A percentile compares a stretch with the other conserved stretches of the same genome.
phyloP scores from a whole-genome alignment of 2,888 invertebrate genomes.

The Tipula vernalis region DNA sequence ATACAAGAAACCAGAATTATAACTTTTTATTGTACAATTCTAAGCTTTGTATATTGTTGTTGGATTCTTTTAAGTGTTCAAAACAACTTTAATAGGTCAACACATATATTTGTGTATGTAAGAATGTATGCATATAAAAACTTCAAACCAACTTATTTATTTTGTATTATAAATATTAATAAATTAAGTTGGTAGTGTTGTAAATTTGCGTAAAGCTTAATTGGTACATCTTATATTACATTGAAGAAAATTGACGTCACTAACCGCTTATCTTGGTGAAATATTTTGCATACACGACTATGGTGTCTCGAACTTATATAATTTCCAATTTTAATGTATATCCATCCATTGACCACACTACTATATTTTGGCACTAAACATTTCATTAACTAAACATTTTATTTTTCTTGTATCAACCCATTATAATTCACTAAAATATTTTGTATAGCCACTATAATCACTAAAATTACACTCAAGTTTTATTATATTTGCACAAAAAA shows the following conservation, averaged over 20 bases:
- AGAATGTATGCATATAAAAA: background rate
- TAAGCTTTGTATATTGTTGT: background rate
- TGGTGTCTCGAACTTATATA: background rate
- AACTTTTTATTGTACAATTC: background rate
- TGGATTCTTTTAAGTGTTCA: background rate
- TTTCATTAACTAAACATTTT: background rate
- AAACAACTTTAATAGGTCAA: background rate
- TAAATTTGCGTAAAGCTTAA: background rate
- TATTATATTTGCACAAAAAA: background rate
- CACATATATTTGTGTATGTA: background rate
- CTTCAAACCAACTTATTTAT: background rate
- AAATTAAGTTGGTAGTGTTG: background rate
- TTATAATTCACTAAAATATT: background rate
- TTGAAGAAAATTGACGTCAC: background rate
- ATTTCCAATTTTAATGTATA: background rate
- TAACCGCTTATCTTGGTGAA: background rate
- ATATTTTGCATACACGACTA: background rate
- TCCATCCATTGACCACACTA: background rate
- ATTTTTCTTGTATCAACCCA: background rate
- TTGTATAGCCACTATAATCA: background rate
- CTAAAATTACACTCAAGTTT: background rate
- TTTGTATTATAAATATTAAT: background rate
- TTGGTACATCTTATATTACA: background rate
- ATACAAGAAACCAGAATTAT: background rate
- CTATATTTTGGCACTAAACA: background rate